Base-by-base conservation (phyloP, 1,140 invertebrate species). In the Caenorhabditis latens region DNA sequence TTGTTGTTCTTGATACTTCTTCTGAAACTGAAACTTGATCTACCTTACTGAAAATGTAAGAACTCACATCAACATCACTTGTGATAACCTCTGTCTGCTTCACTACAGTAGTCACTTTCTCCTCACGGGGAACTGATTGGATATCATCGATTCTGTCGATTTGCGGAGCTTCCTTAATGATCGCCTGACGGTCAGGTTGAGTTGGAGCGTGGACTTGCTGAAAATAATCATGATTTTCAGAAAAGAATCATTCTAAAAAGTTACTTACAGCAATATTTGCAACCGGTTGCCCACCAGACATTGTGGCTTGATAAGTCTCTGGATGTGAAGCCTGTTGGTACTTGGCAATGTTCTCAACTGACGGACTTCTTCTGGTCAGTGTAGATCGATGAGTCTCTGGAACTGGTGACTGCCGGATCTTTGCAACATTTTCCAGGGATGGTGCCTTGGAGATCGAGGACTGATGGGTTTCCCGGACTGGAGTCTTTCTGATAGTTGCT, bases 91-190 rank as follows among this genome's bases (percentile, higher is more conserved):
- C 58, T 2, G 83, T 58, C 11, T 58, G 55, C 21, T 58, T 84
- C 4, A 61, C 55, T 13, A 84, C 83, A 16, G 42, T 61, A 1
- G 55, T 48, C 4, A 58, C 21, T 48, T 84, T 84, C 8, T 57
- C 8, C 16, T 84, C 83, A 24, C 42, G 55, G 13, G 83, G 83
- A 11, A 43, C 43, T 21, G 58, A 43, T n/a, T 61, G n/a, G 50
- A 84, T 84, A 61, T 84, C 83, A 46, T 84, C 83, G 32, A 84
- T 86, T 65, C 55, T 83, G n/a, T 86, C 86, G 9, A 71, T 83
- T 61, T 83, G 65, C 11, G 86, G 71, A 50, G 46, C 46, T 48
- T 79, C 71, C 11, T 50, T 79, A 16, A 13, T 83, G 48, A 61
- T 24, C 9, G 16, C 55, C 13, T 86, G 46, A 4, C 55, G 75